Conservation (phyloP, 2,797 vertebrate species). For the Acridotheres tristis region DNA sequence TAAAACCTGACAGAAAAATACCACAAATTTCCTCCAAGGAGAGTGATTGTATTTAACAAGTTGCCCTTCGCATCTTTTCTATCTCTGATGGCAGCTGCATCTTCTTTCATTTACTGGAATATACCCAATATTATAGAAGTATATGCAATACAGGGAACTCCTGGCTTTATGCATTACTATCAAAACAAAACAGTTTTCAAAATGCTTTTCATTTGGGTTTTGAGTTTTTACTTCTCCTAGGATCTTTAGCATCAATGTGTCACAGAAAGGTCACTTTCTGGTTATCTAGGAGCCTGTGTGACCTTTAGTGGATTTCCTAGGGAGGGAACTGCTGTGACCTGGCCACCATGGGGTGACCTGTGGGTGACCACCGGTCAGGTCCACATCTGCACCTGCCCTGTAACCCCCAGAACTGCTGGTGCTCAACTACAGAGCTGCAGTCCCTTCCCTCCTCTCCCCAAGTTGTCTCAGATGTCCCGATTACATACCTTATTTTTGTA, state of each 20-base stretch:
- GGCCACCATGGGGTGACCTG: neutral
- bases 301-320: neutral
- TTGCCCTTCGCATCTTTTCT: constrained; percentile 8
- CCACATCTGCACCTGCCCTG: neutral
- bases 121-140: neutral
- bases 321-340: neutral
- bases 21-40: neutral
- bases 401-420: neutral
- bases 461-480: neutral
- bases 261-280: neutral
- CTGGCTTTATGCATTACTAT: neutral
- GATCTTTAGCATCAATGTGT: neutral
- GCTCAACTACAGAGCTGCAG: neutral
- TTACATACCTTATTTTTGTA: neutral
- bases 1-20: constrained; percentile 46
- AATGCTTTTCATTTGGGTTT: neutral
- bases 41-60: constrained; percentile 37
- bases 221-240: neutral
- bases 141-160: neutral
- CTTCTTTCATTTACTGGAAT: neutral
- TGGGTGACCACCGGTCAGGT: too few species aligned
- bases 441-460: neutral
- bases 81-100: neutral
- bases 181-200: neutral
- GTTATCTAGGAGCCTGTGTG: neutral